Evolutionary conservation across 1,140 invertebrate species (phyloP).

Genomic region (Pomacea maculata): DNA sequence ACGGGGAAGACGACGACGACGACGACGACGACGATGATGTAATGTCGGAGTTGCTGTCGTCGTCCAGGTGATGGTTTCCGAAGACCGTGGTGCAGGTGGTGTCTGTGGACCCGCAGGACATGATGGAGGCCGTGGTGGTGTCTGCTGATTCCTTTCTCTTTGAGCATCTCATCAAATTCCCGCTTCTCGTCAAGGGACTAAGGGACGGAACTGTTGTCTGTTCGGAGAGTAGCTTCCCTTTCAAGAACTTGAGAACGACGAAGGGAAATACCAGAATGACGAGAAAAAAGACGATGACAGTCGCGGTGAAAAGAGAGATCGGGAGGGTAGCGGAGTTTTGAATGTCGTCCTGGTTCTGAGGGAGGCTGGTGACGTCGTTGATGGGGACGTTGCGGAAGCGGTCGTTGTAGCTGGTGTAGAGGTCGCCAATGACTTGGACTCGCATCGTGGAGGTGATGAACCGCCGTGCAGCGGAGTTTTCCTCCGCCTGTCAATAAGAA

Average conservation of each 20-base stretch:
- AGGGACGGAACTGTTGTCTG: neutral
- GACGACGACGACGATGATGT: constrained; percentile 1
- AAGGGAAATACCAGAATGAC: constrained; percentile 8
- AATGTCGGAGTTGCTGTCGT: neutral
- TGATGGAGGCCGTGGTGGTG: constrained; percentile 9
- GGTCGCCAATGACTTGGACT: constrained; percentile 11
- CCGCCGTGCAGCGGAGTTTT: constrained; percentile 15
- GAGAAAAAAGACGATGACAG: constrained; percentile 19
- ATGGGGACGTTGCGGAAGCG: constrained; percentile 19
- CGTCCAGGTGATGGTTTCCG: neutral
- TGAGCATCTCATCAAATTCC: too few relatives aligned
- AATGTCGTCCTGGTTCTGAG: neutral
- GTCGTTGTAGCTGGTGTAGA: constrained; percentile 13
- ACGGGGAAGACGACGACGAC: constrained; percentile 3
- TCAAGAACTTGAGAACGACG: neutral
- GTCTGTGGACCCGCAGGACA: constrained; percentile 19
- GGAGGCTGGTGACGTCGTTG: constrained; percentile 1
- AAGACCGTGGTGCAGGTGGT: constrained; percentile 4
- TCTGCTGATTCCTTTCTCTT: constrained; percentile 16
- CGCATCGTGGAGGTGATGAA: constrained; percentile 23
- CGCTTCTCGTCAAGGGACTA: neutral
- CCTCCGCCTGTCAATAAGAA: constrained; percentile 20
- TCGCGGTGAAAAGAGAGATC: constrained; percentile 26
- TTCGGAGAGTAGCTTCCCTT: constrained; percentile 6
- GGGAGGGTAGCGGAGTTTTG: constrained; percentile 2